phyloP scores from a whole-genome alignment of 2,113 vertebrate species.

The Choloepus hoffmanni region DNA sequence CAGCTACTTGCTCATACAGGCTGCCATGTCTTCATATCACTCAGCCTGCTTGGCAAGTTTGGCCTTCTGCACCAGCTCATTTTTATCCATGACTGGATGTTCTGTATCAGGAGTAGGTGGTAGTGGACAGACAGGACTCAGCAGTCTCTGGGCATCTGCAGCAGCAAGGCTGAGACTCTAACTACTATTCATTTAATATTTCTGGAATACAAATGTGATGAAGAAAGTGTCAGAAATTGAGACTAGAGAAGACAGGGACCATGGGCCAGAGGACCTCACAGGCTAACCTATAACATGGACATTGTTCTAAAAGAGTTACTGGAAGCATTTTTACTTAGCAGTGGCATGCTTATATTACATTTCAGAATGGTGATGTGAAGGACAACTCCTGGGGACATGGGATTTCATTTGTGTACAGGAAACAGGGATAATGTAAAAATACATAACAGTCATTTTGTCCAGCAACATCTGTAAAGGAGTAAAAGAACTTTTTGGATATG shows the following conservation, averaged over 20 bases:
- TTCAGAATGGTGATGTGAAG: not conserved
- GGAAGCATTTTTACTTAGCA: not conserved
- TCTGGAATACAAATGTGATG: not conserved
- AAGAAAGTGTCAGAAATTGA: not conserved
- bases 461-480: no score
- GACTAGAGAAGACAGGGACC: not conserved
- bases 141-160: no score
- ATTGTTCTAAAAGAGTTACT: not conserved
- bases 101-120: no score
- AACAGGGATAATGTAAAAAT: not conserved
- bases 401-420: not conserved
- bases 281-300: not conserved
- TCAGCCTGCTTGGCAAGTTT: no score
- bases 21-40: no score
- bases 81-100: no score
- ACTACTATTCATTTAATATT: not conserved
- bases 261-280: not conserved
- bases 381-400: not conserved
- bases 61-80: no score
- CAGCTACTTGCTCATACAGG: no score
- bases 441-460: no score
- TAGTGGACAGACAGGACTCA: no score
- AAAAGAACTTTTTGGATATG: no score
- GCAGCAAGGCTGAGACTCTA: no score
- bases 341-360: not conserved